phyloP scores from a whole-genome alignment of 2,113 vertebrate genomes.

The Telmatochromis bifrenatus region DNA sequence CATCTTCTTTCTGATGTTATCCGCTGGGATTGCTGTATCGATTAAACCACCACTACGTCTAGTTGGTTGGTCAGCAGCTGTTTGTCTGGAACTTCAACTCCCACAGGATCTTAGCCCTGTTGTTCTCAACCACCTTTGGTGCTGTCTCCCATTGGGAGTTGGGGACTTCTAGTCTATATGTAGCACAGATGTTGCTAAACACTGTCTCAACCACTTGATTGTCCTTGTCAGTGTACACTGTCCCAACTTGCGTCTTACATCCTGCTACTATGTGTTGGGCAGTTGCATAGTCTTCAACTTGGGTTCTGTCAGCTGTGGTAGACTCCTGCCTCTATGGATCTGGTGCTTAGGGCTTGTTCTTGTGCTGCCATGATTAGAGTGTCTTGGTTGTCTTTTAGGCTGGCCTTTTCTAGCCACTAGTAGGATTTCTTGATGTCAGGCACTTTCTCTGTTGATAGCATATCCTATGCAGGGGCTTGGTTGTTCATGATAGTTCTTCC shows the following conservation, averaged over 20 bases:
- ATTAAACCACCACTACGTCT: not conserved
- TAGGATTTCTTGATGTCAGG: not conserved
- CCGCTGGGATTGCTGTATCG: not conserved
- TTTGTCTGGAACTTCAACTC: not conserved
- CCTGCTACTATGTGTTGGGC: not conserved
- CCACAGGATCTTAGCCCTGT: not conserved
- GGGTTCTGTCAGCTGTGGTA: not conserved
- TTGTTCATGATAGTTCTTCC: not conserved
- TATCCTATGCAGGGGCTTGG: not conserved
- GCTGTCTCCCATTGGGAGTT: not conserved
- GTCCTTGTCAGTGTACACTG: not conserved
- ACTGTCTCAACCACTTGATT: not conserved
- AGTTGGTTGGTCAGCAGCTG: not conserved
- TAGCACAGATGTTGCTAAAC: not conserved
- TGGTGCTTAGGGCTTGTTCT: not conserved
- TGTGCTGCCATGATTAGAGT: not conserved
- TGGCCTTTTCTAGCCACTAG: not conserved
- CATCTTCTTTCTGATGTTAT: not conserved
- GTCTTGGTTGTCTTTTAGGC: not conserved
- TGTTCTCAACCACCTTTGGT: not conserved
- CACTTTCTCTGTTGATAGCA: not conserved
- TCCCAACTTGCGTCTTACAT: not conserved
- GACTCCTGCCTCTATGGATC: not conserved
- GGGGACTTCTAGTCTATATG: not conserved
- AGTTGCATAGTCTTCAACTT: not conserved